These are phyloP conservation scores for Hydrozoanthus gracilis DNA, from an alignment of 92 coral and sea anemone species.

Conservation along the genomic window DNA sequence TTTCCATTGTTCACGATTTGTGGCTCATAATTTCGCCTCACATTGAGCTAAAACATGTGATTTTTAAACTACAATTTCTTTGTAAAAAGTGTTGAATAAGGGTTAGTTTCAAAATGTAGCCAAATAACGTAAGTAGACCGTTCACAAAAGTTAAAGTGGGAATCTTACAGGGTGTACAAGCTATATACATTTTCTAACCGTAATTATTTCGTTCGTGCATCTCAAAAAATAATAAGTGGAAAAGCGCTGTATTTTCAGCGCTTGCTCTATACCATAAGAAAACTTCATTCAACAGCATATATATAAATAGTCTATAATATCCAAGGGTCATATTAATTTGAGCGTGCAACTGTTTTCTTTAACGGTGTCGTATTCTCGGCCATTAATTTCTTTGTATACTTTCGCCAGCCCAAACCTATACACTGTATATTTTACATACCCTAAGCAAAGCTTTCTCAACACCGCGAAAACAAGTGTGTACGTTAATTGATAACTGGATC, in stretches of 20 bases:
- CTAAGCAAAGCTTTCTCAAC: conserved; percentile 33
- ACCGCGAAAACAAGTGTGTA: conserved; percentile 26
- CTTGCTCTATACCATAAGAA: conserved; percentile 18
- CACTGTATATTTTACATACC: conserved; percentile 61
- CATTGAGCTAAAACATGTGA: conserved; percentile 20
- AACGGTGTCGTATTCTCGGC: conserved; percentile 46
- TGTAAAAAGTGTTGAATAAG: conserved; percentile 42
- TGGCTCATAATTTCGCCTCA: background rate
- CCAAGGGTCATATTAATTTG: conserved; percentile 60
- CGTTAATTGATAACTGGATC: conserved; percentile 42
- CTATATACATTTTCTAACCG: conserved; percentile 13
- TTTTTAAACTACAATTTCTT: conserved; percentile 27
- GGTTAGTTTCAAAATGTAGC: background rate
- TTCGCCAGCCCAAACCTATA: conserved; percentile 67
- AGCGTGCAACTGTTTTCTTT: conserved; percentile 77
- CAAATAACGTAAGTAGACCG: conserved; percentile 16
- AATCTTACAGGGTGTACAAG: background rate
- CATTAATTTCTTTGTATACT: conserved; percentile 57
- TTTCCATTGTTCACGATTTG: conserved; percentile 27
- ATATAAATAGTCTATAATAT: conserved; percentile 53
- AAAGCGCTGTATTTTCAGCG: conserved; percentile 29
- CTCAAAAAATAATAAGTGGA: conserved; percentile 13
- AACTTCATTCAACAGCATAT: conserved; percentile 34
- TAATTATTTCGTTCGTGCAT: conserved; percentile 38
- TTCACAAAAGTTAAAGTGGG: conserved; percentile 33